Conservation (phyloP, 2,888 invertebrate species). For the Trissolcus brochymenae region DNA sequence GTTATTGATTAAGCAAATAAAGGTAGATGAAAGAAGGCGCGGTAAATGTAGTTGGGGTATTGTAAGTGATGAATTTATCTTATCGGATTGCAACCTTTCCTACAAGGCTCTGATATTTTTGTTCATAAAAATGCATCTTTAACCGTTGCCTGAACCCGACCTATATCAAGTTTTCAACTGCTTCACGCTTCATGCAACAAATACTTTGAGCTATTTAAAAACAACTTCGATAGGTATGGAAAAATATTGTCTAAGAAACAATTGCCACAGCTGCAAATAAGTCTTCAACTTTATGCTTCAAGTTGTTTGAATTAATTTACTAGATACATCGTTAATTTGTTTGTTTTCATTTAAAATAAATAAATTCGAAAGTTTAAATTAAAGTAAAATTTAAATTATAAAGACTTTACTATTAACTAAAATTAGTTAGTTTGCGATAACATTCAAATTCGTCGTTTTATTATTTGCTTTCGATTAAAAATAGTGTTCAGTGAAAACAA, state of each 20-base stretch:
- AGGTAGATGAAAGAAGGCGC: constrained; percentile 27
- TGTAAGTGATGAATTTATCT: constrained; percentile 5
- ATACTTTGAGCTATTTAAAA: constrained; percentile 30
- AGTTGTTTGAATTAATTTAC: too few species aligned
- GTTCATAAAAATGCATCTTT: constrained; percentile 34
- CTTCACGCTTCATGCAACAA: constrained; percentile 33
- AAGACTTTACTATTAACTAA: too few species aligned
- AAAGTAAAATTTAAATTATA: not conserved
- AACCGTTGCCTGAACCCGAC: constrained; percentile 9
- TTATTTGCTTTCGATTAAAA: too few species aligned
- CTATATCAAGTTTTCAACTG: constrained; percentile 24
- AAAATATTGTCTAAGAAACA: constrained; percentile 12
- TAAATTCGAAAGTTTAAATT: not conserved
- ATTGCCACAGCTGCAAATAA: too few species aligned
- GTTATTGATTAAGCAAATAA: constrained; percentile 21
- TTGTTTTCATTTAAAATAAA: too few species aligned
- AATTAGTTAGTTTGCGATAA: too few species aligned
- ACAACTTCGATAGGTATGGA: not conserved
- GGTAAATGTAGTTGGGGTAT: constrained; percentile 10
- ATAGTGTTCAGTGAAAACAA: not conserved
- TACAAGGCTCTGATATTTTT: constrained; percentile 41
- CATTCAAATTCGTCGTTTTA: too few species aligned
- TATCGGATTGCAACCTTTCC: constrained; percentile 41
- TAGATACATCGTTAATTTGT: too few species aligned
- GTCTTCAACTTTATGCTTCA: not conserved